Base-by-base conservation (phyloP, 2,113 vertebrate species). In the Podilymbus podiceps region DNA sequence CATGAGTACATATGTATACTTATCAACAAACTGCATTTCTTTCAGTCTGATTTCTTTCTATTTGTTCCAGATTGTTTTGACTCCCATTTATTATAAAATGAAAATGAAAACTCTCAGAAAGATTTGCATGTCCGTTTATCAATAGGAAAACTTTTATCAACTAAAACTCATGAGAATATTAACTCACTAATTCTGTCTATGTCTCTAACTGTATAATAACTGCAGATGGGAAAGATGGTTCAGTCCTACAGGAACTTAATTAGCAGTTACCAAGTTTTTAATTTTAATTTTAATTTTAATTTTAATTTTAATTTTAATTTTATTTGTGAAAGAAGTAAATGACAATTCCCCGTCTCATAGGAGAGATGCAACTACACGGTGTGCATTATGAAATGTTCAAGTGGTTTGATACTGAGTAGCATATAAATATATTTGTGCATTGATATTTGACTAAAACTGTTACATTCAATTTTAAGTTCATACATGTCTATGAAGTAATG, bases 1-100 rank as follows among this genome's bases (percentile, higher is more conserved):
- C n/a, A 47, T 31, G 27, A n/a, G 20, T 20, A 35, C 2, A 1
- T 5, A 14, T 4, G 6, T 23, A 4, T 11, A n/a, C 20, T 52
- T 35, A 67, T 8, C 21, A 78, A 35, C 4, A 81, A 19, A 7
- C 1, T 1, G 1, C n/a, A 5, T 49, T 89, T 76, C 46, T 85
- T 86, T 11, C 24, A 18, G 25, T 58, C 2, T 24, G 12, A 12
- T 64, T 75, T 80, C 4, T 68, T 81, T 74, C 10, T 1, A 6
- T 46, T 87, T 5, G 2, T 74, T 67, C 17, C 16, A 49, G 4
- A 3, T 69, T 58, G 72, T 69, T 89, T 46, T 1, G 3, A 25
- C 15, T 53, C 21, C 2, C 8, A 15, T 62, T 64, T 74, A 2
- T 66, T 49, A 47, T 35, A 58, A 89, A 63, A 77, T 35, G 4